Conservation (phyloP, 2,888 invertebrate genomes). For the Diarsia mendica region DNA sequence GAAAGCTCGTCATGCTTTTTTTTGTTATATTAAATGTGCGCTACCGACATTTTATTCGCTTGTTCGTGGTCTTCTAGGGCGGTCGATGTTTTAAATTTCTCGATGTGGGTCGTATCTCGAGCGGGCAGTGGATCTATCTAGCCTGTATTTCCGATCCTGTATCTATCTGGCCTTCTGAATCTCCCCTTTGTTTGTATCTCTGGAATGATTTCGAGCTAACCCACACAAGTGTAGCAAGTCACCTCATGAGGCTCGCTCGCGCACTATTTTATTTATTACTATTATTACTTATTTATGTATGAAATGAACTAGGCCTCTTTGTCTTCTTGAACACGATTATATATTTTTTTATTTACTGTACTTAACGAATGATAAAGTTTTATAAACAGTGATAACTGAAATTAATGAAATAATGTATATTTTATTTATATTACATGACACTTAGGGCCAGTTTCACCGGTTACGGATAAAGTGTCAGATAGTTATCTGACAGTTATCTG, state of each 20-base stretch:
- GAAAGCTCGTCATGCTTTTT: conserved; percentile 29
- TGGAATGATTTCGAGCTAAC: conserved; percentile 61
- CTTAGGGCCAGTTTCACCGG: no score
- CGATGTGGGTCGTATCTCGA: conserved; percentile 47
- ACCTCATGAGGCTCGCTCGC: conserved; percentile 38
- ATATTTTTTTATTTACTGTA: conserved; percentile 15
- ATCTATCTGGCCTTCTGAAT: conserved; percentile 54
- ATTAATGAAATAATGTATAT: neutral
- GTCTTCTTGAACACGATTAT: conserved; percentile 28
- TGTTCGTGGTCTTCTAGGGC: conserved; percentile 2
- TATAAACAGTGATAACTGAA: neutral
- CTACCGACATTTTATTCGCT: conserved; percentile 11
- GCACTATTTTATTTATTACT: conserved; percentile 33
- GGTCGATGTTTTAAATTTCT: conserved; percentile 22
- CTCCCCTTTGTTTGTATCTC: conserved; percentile 45
- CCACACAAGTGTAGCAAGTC: conserved; percentile 54
- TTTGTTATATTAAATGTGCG: conserved; percentile 22
- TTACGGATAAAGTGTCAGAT: no score
- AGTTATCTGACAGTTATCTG: no score
- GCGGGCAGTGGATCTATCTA: conserved; percentile 46
- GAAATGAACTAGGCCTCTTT: conserved; percentile 24
- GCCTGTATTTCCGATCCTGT: conserved; percentile 52
- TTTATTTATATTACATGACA: no score
- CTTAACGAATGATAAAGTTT: conserved; percentile 1
- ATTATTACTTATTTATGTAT: no score